phyloP scores from a whole-genome alignment of 2,113 vertebrate species.

The Actenoides lindsayi region DNA sequence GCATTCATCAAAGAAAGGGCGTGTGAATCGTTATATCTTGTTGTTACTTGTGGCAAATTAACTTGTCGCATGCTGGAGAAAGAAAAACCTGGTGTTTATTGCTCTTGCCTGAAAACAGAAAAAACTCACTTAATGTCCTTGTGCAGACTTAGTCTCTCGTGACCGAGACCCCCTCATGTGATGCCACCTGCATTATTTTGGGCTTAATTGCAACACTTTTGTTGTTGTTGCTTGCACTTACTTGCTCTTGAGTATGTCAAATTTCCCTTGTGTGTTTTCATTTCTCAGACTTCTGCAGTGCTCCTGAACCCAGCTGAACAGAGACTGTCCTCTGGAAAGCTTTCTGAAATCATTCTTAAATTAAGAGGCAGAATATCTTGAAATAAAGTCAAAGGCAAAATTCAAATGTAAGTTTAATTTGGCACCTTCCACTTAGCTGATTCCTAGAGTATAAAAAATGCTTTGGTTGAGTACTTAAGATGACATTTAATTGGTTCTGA shows the following conservation, averaged over 20 bases:
- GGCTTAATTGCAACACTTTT: slow-evolving; percentile 44
- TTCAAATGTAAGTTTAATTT: slow-evolving; percentile 60
- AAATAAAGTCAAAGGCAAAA: slow-evolving; percentile 60
- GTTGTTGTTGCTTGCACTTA: slow-evolving; percentile 14
- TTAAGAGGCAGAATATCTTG: slow-evolving; percentile 30
- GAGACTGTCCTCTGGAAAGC: slow-evolving; percentile 22
- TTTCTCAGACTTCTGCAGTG: neutral
- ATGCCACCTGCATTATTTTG: slow-evolving; percentile 34
- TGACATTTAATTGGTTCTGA: slow-evolving; percentile 60
- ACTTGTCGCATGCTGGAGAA: neutral
- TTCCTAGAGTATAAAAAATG: slow-evolving; percentile 18
- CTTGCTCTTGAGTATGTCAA: neutral
- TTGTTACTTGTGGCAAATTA: slow-evolving; percentile 29
- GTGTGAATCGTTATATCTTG: neutral
- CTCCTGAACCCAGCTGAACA: slow-evolving; percentile 19
- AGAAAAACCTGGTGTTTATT: neutral
- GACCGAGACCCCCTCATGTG: slow-evolving; percentile 2
- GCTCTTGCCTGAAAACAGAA: neutral
- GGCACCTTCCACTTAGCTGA: slow-evolving; percentile 62
- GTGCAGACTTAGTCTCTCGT: neutral
- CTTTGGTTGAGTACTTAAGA: slow-evolving; percentile 55
- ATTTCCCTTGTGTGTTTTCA: slow-evolving; percentile 6
- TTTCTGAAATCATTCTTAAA: slow-evolving; percentile 44
- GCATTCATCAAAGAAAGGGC: neutral
- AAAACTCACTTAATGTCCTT: neutral